Evolutionary conservation across 2,888 invertebrate genomes (phyloP), one percentile per base, ranked within the genome.

Genomic region (Tetramorium bicarinatum): DNA sequence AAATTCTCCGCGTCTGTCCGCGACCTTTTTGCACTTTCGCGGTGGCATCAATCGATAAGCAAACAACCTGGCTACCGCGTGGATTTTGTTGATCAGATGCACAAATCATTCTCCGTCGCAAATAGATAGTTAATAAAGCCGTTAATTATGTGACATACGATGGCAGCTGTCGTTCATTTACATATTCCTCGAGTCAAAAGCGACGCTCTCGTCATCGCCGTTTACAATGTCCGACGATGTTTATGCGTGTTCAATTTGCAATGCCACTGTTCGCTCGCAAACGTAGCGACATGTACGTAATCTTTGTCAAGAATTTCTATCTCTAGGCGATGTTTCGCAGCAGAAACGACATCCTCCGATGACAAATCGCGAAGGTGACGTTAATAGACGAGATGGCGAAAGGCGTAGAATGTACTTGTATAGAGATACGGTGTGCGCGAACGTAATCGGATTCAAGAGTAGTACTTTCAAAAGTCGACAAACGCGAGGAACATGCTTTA

Each of bases 371-470:
- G 25, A 38, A 4, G 25, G 72, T 54, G 62, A 54, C 54, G 66
- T 83, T 82, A 82, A 87, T 84, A 87, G 79, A 75, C 67, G 76
- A 62, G 84, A 82, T 77, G 79, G 79, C 74, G 69, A 71, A 62
- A 34, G 76, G 84, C 44, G 74, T 83, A 81, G 81, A 74, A 75
- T 54, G n/a, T 52, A 62, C 61, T 3, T 61, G 41, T 61, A 76
- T 21, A 76, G 11, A 15, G 29, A 52, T 62, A 79, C 11, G 38
- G 47, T 47, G 34, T 34, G 59, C 71, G 79, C 56, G 71, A 80
- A 54, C 59, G 18, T 79, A 79, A 79, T 79, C 79, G 59, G 71
- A 71, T 71, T 80, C 71, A 21, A 47, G 59, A 71, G 66, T 44
- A 47, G 59, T 71, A 71, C 71, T 61, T 59, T 71, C 29, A 49